Percentiles rank a stretch among this genome's conserved stretches.
These are phyloP conservation scores for Tolmerus cingulatus DNA, from an alignment of 2,888 invertebrate species.

Conservation along the genomic window DNA sequence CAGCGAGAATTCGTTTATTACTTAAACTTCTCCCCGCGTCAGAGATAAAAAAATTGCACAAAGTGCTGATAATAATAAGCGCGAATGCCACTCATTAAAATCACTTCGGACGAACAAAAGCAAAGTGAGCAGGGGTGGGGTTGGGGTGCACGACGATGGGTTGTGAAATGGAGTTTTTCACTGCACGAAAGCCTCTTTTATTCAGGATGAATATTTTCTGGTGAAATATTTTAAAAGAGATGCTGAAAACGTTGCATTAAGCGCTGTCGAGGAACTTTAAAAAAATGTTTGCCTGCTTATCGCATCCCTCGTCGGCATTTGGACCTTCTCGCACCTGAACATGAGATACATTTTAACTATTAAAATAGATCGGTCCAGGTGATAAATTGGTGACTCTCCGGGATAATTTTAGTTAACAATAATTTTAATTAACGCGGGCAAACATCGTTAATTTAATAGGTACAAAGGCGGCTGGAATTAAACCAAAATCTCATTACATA, in stretches of 20 bases:
- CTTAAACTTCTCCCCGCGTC: not conserved
- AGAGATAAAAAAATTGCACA: not conserved
- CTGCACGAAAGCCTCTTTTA: not conserved
- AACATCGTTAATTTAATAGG: conserved; percentile 17
- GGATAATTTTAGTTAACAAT: conserved; percentile 26
- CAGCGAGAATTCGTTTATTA: not conserved
- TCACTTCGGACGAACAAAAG: not conserved
- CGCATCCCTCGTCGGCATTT: too few species aligned
- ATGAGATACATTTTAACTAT: not conserved
- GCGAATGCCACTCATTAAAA: not conserved
- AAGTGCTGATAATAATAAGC: not conserved
- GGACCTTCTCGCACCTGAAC: not conserved
- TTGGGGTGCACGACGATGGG: not conserved
- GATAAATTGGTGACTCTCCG: conserved; percentile 2
- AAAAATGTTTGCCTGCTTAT: not conserved
- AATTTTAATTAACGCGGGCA: conserved; percentile 33
- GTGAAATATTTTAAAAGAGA: not conserved
- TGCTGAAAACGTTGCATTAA: not conserved
- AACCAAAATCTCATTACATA: conserved; percentile 38
- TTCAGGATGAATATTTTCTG: not conserved
- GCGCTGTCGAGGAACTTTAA: not conserved
- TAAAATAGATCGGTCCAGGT: not conserved
- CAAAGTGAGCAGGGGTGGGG: not conserved
- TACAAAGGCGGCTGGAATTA: not conserved
- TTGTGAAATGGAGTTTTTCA: not conserved